A percentile compares a stretch with the other conserved stretches of the same genome.
These are phyloP conservation scores for Poecilia gillii DNA, from an alignment of 2,797 vertebrate species.

Conservation along the genomic window DNA sequence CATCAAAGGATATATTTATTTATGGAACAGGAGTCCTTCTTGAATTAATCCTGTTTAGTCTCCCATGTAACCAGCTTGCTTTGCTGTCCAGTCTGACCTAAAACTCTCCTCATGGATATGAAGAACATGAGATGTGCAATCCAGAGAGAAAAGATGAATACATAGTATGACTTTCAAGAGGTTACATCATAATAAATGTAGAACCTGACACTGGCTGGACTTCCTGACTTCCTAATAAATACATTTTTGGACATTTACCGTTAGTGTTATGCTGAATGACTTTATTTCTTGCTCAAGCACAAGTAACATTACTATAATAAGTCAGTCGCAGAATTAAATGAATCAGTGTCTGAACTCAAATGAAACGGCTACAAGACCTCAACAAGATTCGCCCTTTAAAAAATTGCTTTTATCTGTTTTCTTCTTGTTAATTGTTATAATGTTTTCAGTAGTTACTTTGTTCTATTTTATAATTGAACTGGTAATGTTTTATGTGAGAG, in stretches of 20 bases:
- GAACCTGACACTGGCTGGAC: background rate
- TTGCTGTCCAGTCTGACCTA: background rate
- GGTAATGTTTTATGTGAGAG: background rate
- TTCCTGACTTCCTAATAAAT: conserved; percentile 1
- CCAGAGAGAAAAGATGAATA: background rate
- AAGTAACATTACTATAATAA: background rate
- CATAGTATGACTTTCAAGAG: conserved; percentile 7
- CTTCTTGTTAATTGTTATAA: background rate
- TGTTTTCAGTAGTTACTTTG: conserved; percentile 21
- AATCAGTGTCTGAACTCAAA: background rate
- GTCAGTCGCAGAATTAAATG: background rate
- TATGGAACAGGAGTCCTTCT: background rate
- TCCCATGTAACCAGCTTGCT: background rate
- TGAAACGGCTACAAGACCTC: background rate
- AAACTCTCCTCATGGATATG: background rate
- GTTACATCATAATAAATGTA: conserved; percentile 25
- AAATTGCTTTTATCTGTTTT: background rate
- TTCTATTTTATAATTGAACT: background rate
- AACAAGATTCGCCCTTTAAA: background rate
- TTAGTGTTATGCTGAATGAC: background rate
- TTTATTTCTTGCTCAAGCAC: background rate
- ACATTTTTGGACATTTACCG: background rate
- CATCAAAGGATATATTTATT: background rate
- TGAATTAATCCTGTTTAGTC: background rate
- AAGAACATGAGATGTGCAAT: conserved; percentile 1